phyloP scores from a whole-genome alignment of 2,113 vertebrate genomes.

The Myotis lucifugus region DNA sequence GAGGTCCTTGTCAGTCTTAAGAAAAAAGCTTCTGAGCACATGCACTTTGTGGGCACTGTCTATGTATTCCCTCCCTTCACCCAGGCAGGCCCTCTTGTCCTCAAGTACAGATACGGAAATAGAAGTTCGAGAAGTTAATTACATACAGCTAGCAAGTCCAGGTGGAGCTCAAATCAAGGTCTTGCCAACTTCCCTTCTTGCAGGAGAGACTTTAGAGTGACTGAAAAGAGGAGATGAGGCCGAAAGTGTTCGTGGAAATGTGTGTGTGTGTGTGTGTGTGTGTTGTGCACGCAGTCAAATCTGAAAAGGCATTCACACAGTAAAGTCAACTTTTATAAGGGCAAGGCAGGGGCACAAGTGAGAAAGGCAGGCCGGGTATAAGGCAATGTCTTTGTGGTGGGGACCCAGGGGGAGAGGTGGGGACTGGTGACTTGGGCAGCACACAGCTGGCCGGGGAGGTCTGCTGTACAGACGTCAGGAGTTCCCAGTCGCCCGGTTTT shows the following conservation, averaged over 20 bases:
- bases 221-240: background rate
- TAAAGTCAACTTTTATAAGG: background rate
- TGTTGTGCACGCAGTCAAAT: background rate
- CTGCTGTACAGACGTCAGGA: background rate
- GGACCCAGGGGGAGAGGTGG: background rate
- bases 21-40: background rate
- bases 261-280: background rate
- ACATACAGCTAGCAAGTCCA: background rate
- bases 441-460: background rate
- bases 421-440: background rate
- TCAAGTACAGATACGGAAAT: background rate
- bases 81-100: background rate
- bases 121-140: background rate
- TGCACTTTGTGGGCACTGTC: background rate
- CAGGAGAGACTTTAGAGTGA: background rate
- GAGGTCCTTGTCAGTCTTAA: background rate
- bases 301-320: background rate
- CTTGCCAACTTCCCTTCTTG: background rate
- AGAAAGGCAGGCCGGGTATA: background rate
- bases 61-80: background rate
- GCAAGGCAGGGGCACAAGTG: background rate
- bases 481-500: background rate
- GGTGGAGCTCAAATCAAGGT: background rate
- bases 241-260: background rate
- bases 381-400: background rate